phyloP scores from a whole-genome alignment of 2,888 invertebrate species.

The Acronicta aceris region DNA sequence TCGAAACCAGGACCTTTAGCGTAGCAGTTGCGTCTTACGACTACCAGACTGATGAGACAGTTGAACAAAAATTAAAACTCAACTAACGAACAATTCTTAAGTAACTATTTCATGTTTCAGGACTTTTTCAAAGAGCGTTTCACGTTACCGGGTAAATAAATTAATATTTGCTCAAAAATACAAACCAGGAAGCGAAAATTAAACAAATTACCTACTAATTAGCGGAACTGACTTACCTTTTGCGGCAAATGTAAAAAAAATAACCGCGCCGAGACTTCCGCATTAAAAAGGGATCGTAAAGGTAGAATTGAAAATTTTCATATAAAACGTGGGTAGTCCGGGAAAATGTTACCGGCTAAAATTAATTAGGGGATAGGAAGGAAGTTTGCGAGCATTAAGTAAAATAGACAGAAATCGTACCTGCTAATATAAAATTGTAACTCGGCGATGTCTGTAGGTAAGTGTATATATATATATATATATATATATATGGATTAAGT shows the following conservation, averaged over 20 bases:
- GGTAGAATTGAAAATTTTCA: constrained; percentile 31
- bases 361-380: constrained; percentile 48
- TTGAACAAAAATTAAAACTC: too few relatives aligned
- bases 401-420: constrained; percentile 5
- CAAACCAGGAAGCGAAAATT: constrained; percentile 7
- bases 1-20: too few relatives aligned
- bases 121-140: too few relatives aligned
- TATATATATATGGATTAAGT: too few relatives aligned
- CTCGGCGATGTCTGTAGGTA: too few relatives aligned
- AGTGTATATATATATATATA: too few relatives aligned
- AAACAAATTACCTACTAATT: constrained; percentile 27
- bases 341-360: constrained; percentile 36
- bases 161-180: neutral
- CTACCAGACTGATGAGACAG: too few relatives aligned
- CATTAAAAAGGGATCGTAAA: constrained; percentile 20
- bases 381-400: constrained; percentile 39
- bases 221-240: constrained; percentile 1
- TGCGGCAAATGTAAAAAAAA: constrained; percentile 11
- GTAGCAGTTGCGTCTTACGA: too few relatives aligned
- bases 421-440: too few relatives aligned
- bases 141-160: neutral
- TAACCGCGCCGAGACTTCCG: neutral
- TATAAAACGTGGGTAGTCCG: constrained; percentile 19
- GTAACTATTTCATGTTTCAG: too few relatives aligned
- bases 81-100: too few relatives aligned